Percentiles rank a stretch among this genome's conserved stretches.
Evolutionary conservation across 2,888 invertebrate species (phyloP).

Genomic region (Polietes domitor): DNA sequence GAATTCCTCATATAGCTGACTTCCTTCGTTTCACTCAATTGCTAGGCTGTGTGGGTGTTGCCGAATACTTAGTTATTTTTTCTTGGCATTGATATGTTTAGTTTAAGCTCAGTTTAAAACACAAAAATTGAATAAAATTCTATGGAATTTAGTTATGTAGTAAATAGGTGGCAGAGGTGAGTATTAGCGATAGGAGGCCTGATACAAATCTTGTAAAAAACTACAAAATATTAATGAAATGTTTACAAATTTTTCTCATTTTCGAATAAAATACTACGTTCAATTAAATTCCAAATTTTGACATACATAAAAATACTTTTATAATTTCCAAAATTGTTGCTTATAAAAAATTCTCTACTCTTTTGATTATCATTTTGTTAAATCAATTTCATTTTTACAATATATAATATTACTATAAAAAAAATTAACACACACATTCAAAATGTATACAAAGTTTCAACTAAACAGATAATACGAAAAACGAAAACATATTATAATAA

Average conservation of each 20-base stretch:
- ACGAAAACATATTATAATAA: no score
- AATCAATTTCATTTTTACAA: background rate
- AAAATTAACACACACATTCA: background rate
- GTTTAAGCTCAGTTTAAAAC: conserved; percentile 54
- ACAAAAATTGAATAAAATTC: background rate
- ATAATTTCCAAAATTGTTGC: background rate
- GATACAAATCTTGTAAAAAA: background rate
- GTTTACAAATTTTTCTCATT: background rate
- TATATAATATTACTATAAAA: background rate
- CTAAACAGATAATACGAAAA: background rate
- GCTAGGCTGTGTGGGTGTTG: no score
- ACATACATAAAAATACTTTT: background rate
- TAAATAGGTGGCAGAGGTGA: no score
- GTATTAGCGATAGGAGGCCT: background rate
- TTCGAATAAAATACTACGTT: background rate
- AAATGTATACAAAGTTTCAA: background rate
- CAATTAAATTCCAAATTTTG: background rate
- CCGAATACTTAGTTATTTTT: conserved; percentile 50
- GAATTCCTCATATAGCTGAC: no score
- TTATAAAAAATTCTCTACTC: background rate
- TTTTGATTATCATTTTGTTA: background rate
- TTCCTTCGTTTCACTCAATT: no score
- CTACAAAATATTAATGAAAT: background rate
- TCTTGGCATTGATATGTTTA: conserved; percentile 34
- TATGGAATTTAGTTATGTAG: background rate